Conservation (phyloP, 2,113 vertebrate species). For the Phaetusa simplex region DNA sequence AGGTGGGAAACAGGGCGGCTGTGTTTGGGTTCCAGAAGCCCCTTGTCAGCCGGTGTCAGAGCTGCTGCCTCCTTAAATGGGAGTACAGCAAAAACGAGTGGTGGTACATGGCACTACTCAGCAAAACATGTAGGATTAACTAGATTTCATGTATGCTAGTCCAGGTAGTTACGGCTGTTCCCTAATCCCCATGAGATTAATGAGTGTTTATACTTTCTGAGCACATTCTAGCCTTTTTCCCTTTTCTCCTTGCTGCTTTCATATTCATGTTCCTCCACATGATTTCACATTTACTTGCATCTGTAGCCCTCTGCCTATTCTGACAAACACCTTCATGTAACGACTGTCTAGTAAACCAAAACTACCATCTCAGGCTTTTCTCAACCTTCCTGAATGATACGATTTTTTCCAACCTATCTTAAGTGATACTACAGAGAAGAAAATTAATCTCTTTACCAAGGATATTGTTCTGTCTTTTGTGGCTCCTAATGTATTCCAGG, state of each 20-base stretch:
- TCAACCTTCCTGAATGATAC: background rate
- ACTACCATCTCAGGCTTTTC: background rate
- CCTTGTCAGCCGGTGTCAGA: accelerated
- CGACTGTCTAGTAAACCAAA: background rate
- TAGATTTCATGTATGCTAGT: background rate
- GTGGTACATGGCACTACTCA: background rate
- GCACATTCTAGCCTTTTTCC: background rate
- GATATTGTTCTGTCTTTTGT: conserved; percentile 39
- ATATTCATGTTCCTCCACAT: background rate
- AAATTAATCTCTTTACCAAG: conserved; percentile 19
- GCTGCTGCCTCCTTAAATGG: background rate
- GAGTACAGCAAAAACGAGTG: background rate
- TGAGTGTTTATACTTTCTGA: background rate
- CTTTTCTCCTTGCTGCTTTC: background rate
- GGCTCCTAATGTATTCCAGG: conserved; percentile 29
- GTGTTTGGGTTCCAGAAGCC: background rate
- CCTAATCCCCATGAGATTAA: background rate
- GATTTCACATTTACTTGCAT: background rate
- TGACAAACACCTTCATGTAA: background rate
- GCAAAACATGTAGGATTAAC: background rate
- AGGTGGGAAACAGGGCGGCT: background rate
- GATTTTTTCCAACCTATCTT: conserved; percentile 18
- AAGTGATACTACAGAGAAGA: conserved; percentile 26
- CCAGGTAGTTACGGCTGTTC: background rate
- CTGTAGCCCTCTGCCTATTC: background rate